A percentile compares a stretch with the other conserved stretches of the same genome.
These are phyloP conservation scores for Drosophila greeni DNA, from an alignment of 2,888 invertebrate genomes.

Conservation along the genomic window DNA sequence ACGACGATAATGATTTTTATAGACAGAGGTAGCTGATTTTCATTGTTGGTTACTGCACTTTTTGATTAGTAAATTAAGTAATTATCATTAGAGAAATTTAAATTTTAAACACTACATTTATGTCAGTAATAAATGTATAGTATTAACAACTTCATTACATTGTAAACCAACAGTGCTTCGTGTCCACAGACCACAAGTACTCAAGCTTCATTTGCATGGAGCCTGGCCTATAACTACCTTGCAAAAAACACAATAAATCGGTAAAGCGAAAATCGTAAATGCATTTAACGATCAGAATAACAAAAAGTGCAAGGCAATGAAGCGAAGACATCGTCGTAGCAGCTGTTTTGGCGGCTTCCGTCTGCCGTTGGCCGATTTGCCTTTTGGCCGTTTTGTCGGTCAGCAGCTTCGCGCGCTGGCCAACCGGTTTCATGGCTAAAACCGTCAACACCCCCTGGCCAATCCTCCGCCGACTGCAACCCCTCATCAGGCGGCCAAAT, in stretches of 20 bases:
- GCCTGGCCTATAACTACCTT: constrained; percentile 15
- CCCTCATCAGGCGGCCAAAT: constrained; percentile 17
- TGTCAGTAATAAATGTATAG: neutral
- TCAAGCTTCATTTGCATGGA: constrained; percentile 47
- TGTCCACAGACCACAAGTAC: constrained; percentile 19
- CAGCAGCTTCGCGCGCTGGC: constrained; percentile 45
- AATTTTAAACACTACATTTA: neutral
- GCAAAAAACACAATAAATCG: constrained; percentile 21
- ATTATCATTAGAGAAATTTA: neutral
- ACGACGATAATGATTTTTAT: no score
- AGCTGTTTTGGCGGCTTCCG: constrained; percentile 12
- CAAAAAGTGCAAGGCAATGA: constrained; percentile 51
- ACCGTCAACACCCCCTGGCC: constrained; percentile 5
- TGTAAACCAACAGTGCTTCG: constrained; percentile 8
- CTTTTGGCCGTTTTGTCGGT: constrained; percentile 44
- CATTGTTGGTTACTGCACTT: no score
- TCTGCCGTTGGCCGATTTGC: constrained; percentile 29
- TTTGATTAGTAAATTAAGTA: neutral
- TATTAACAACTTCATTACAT: neutral
- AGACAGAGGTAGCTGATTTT: neutral
- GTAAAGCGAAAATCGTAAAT: constrained; percentile 15
- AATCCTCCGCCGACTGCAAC: neutral
- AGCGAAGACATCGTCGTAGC: constrained; percentile 29
- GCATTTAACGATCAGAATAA: constrained; percentile 6
- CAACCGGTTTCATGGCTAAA: constrained; percentile 56